Percentiles rank a stretch among this genome's conserved stretches.
phyloP scores from a whole-genome alignment of 2,113 vertebrate genomes.

The Oenanthe oenanthe region DNA sequence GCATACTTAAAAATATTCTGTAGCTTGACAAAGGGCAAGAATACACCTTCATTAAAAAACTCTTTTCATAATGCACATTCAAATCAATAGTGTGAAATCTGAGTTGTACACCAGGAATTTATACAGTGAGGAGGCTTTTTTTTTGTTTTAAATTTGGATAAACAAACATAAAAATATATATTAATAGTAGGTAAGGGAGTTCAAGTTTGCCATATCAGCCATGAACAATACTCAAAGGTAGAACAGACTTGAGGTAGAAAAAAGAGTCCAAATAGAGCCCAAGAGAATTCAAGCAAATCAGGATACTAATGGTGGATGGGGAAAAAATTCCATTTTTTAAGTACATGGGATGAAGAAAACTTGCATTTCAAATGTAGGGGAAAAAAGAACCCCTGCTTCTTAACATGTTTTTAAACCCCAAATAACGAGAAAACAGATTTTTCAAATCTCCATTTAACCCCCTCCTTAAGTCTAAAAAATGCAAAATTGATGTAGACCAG shows the following conservation, averaged over 20 bases:
- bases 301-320: neutral
- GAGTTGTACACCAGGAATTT: neutral
- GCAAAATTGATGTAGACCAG: neutral
- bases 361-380: neutral
- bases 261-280: neutral
- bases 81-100: neutral
- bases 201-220: neutral
- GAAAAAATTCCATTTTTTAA: neutral
- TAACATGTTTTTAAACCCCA: neutral
- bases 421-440: neutral
- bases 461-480: neutral
- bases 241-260: neutral
- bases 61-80: neutral
- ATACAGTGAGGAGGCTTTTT: neutral
- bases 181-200: neutral
- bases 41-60: neutral
- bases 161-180: neutral
- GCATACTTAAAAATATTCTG: slow-evolving; percentile 23
- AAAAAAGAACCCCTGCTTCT: neutral
- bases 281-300: neutral
- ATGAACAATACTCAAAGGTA: neutral
- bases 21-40: slow-evolving; percentile 11
- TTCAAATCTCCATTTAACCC: neutral
- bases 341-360: neutral
- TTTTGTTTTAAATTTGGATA: neutral